Conservation (phyloP, 2,888 invertebrate species). For the Scrobipalpa costella region DNA sequence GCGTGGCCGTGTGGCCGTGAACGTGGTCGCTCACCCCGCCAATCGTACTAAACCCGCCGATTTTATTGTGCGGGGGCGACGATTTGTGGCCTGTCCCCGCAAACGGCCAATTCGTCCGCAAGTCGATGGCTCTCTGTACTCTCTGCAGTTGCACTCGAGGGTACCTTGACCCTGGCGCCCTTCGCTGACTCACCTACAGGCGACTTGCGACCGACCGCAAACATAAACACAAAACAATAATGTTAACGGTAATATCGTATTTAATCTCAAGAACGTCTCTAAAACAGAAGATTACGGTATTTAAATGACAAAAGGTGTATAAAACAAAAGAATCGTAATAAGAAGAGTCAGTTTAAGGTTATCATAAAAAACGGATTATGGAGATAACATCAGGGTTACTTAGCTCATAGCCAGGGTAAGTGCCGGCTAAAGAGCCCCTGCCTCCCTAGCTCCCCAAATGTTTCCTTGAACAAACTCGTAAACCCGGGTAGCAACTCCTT, state of each 20-base stretch:
- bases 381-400: slow-evolving; percentile 18
- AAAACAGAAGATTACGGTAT: not conserved
- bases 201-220: not conserved
- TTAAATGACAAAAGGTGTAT: not conserved
- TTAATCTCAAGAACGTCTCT: not conserved
- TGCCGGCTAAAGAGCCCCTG: not conserved
- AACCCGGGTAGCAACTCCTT: slow-evolving; percentile 6
- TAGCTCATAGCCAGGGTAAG: slow-evolving; percentile 15
- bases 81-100: slow-evolving; percentile 60
- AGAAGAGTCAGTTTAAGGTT: slow-evolving; percentile 3
- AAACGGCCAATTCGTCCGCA: slow-evolving; percentile 55
- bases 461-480: slow-evolving; percentile 21
- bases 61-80: slow-evolving; percentile 71
- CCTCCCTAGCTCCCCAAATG: slow-evolving; percentile 16
- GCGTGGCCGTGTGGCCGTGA: slow-evolving; percentile 64
- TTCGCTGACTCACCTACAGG: slow-evolving; percentile 39
- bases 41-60: slow-evolving; percentile 57
- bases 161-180: slow-evolving; percentile 36
- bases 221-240: not conserved
- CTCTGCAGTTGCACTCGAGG: slow-evolving; percentile 36
- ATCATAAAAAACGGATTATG: slow-evolving; percentile 14
- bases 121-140: slow-evolving; percentile 46
- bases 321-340: not conserved
- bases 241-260: not conserved
- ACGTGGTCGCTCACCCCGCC: slow-evolving; percentile 71